phyloP scores from a whole-genome alignment of 2,797 vertebrate species.

The Trachurus trachurus region DNA sequence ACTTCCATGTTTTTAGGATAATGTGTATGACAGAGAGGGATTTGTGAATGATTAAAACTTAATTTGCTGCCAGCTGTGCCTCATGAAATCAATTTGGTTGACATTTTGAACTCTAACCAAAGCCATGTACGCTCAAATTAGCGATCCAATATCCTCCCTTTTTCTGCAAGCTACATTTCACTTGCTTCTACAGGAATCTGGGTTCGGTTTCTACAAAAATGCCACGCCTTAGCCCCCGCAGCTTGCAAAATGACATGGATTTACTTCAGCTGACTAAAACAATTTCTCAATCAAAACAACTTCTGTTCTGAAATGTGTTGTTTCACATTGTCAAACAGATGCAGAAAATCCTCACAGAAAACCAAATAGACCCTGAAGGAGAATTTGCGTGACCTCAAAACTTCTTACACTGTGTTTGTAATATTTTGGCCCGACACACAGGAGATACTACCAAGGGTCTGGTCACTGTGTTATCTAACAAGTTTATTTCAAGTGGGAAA shows the following conservation, averaged over 20 bases:
- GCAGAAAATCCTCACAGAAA: conserved; percentile 44
- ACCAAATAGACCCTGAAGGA: conserved; percentile 38
- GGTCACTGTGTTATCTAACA: conserved; percentile 71
- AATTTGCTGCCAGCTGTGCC: conserved; percentile 74
- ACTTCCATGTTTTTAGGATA: conserved; percentile 44
- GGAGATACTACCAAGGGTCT: conserved; percentile 52
- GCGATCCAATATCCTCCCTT: conserved; percentile 37
- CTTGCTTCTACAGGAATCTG: conserved; percentile 63
- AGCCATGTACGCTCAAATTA: conserved; percentile 69
- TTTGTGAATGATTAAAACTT: conserved; percentile 80
- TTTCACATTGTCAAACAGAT: conserved; percentile 51
- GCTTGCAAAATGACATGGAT: conserved; percentile 65
- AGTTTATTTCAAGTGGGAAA: conserved; percentile 64
- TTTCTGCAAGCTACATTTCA: conserved; percentile 49
- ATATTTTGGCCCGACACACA: conserved; percentile 55
- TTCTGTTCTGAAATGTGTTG: conserved; percentile 53
- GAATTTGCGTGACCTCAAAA: conserved; percentile 66
- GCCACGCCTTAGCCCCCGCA: conserved; percentile 58
- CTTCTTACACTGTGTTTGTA: conserved; percentile 61
- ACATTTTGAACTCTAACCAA: conserved; percentile 83
- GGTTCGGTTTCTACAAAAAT: conserved; percentile 61
- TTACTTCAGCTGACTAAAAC: conserved; percentile 69
- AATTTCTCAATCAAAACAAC: conserved; percentile 72
- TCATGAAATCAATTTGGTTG: conserved; percentile 82
- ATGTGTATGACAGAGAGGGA: conserved; percentile 57